Evolutionary conservation across 2,888 invertebrate species (phyloP), one percentile per base, ranked within the genome.

Genomic region (Zygaena filipendulae): DNA sequence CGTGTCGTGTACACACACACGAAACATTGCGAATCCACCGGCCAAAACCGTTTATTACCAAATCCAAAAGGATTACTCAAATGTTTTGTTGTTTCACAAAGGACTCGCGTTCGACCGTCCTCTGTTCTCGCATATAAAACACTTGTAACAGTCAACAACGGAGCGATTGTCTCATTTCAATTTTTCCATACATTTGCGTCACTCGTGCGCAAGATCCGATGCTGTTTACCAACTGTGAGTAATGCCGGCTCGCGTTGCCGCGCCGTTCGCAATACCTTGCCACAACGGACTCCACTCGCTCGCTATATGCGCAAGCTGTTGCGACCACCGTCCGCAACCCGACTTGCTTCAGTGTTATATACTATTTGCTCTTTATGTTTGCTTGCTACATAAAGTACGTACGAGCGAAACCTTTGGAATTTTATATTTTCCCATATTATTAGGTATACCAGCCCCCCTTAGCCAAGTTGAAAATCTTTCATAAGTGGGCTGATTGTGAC

Each of bases 251-350:
- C 47, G 47, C 50, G 51, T 59, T 58, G 58, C 59, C 52, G 51
- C 52, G 52, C 47, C 51, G 63, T 62, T 62, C 50, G 70, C 68
- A 69, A 68, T 59, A 16, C 5, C 16, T 16, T 7, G 16, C 7
- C n/a, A n/a, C n/a, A n/a, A n/a, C n/a, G n/a, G n/a, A n/a, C n/a
- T n/a, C 54, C 48, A 36, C 43, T 16, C 45, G 51, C 57, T 58
- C 51, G 66, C 59, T 63, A 68, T 64, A 67, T 68, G 74, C 60
- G 74, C 77, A 74, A 74, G 71, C 67, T 70, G 69, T 75, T 72
- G 72, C 77, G 67, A 59, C 59, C 57, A 45, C 36, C 33, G 32
- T 36, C 37, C 16, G 23, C 38, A 26, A 37, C 47, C 56, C 47
- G 50, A 55, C 52, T 50, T 59, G 59, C 66, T 68, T 66, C 62